phyloP scores from a whole-genome alignment of 2,888 invertebrate genomes.

The Protodeltote pygarga region DNA sequence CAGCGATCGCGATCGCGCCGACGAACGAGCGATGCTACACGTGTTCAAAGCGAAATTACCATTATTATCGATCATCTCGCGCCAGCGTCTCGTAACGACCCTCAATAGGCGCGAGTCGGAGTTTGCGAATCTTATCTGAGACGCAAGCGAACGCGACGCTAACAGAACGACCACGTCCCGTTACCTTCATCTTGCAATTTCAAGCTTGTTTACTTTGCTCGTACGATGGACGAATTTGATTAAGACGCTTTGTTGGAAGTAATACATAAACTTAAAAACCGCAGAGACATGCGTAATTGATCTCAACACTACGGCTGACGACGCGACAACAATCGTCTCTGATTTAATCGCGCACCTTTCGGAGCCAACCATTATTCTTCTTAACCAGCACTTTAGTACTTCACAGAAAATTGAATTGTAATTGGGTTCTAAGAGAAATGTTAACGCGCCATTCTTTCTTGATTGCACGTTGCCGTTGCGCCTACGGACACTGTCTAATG shows the following conservation, averaged over 20 bases:
- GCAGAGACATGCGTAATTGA: slow-evolving; percentile 41
- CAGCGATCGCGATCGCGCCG: slow-evolving; percentile 73
- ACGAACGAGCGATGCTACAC: slow-evolving; percentile 79
- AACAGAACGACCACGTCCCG: slow-evolving; percentile 59
- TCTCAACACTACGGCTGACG: slow-evolving; percentile 50
- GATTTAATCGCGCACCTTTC: slow-evolving; percentile 61
- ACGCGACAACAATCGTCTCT: slow-evolving; percentile 56
- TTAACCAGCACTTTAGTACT: slow-evolving; percentile 61
- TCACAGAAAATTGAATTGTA: slow-evolving; percentile 79
- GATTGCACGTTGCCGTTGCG: slow-evolving; percentile 64
- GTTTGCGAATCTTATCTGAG: slow-evolving; percentile 72
- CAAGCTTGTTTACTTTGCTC: slow-evolving; percentile 67
- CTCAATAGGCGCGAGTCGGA: slow-evolving; percentile 75
- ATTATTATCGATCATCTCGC: slow-evolving; percentile 87
- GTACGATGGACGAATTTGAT: slow-evolving; percentile 50
- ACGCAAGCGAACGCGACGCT: slow-evolving; percentile 50
- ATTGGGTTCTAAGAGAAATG: slow-evolving; percentile 74
- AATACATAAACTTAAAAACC: slow-evolving; percentile 39
- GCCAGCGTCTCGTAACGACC: slow-evolving; percentile 81
- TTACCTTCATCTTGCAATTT: slow-evolving; percentile 68
- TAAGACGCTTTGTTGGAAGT: slow-evolving; percentile 32
- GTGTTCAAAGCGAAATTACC: slow-evolving; percentile 83
- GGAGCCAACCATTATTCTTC: slow-evolving; percentile 52
- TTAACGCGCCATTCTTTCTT: slow-evolving; percentile 72
- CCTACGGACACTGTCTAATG: slow-evolving; percentile 53